Base-by-base conservation (phyloP, 2,888 invertebrate species). In the Acrobasis suavella region DNA sequence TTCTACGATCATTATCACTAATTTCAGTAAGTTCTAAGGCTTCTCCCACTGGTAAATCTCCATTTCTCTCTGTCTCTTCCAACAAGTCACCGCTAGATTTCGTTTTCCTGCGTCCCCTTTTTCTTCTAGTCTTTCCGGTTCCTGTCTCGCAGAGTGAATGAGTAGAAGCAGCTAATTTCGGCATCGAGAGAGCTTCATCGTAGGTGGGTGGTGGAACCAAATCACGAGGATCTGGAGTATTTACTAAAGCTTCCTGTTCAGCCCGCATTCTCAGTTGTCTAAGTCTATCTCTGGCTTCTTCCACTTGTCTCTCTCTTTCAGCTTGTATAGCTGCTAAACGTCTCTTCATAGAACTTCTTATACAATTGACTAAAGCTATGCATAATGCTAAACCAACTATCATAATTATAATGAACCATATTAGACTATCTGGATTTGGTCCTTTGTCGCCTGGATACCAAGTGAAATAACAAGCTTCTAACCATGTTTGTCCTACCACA, bases 151-250 rank as follows among this genome's bases (percentile, higher is more conserved):
- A 89, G 37, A 93, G 76, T 0, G 94, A 94, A 71, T 94, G 93
- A 73, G 93, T 93, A 0, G 95, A 95, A 5, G 93, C 82, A 71
- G 94, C 94, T 50, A 96, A 74, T 76, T 95, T 94, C 1, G 96
- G 96, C 94, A 96, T 95, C 17, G 94, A 92, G 63, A 96, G 90
- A 42, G 96, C 96, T 86, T 96, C 96, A 72, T 95, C 95, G 74
- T 96, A 96, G 3, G 95, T 95, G 0, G 96, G 96, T 49, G 96
- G 95, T 64, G 94, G 93, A 39, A 95, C 91, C 59, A 94, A 80
- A 83, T 96, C 96, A 70, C 95, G 92, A 0, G 94, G 94, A 81
- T 95, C 95, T 8, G 95, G 94, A 22, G 95, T 94, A 75, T 94
- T 95, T 60, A 92, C 88, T 14, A 93, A 84, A 15, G 92, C 92